Percentiles rank a stretch among this genome's conserved stretches.
Conservation (phyloP, 2,113 vertebrate species). For the Genyomyrus donnyi region DNA sequence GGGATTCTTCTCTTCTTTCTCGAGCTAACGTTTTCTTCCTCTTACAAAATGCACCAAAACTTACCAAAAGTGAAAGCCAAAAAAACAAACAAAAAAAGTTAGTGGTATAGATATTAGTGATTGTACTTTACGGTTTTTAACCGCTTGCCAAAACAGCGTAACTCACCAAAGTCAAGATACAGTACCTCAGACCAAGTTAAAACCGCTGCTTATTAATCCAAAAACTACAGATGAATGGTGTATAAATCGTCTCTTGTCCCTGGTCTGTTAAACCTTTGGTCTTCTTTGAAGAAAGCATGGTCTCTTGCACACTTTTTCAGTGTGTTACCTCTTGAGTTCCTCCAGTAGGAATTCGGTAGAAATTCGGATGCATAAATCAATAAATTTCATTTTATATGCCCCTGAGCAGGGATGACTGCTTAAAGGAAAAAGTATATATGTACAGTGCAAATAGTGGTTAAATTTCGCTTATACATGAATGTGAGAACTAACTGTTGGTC, state of each 20-base stretch:
- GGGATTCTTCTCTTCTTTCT: slow-evolving; percentile 4
- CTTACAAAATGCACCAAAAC: slow-evolving; percentile 11
- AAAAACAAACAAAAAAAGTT: background rate
- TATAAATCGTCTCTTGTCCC: slow-evolving; percentile 5
- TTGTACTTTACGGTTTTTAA: background rate
- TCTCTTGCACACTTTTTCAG: background rate
- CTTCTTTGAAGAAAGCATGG: slow-evolving; percentile 1
- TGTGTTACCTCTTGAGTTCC: background rate
- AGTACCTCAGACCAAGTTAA: slow-evolving; percentile 6
- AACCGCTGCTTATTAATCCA: background rate
- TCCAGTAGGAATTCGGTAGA: background rate
- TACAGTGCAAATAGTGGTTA: background rate
- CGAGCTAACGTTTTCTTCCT: background rate
- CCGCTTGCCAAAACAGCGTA: slow-evolving; percentile 13
- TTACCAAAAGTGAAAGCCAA: slow-evolving; percentile 16
- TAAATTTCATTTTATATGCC: background rate
- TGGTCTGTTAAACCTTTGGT: background rate
- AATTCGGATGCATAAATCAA: background rate
- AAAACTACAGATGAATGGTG: slow-evolving; percentile 3
- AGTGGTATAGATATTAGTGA: slow-evolving; percentile 7
- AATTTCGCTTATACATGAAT: background rate
- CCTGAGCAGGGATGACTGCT: background rate
- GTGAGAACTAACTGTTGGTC: background rate
- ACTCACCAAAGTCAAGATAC: slow-evolving; percentile 21
- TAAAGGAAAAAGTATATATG: background rate